Evolutionary conservation across 1,140 invertebrate genomes (phyloP).

Genomic region (Eupeodes corollae): DNA sequence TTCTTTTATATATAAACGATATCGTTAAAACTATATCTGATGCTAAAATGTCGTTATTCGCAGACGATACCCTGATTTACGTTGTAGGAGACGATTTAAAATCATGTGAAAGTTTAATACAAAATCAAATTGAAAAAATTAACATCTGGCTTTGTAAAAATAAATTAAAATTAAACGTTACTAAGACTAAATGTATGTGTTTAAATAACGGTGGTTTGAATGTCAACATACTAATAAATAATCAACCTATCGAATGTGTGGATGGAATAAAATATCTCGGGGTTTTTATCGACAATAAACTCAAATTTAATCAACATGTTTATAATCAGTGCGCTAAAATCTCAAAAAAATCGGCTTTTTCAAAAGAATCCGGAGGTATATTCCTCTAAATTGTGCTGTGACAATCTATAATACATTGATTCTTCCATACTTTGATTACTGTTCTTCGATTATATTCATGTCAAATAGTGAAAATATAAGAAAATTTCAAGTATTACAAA

Average conservation of each 20-base stretch:
- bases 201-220: constrained; percentile 2
- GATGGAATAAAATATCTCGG: constrained; percentile 10
- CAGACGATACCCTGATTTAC: not conserved
- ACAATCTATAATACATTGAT: constrained; percentile 11
- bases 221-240: not conserved
- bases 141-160: not conserved
- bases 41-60: not conserved
- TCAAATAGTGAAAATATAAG: constrained; percentile 4
- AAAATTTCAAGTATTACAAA: constrained; percentile 3
- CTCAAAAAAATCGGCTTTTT: constrained; percentile 1
- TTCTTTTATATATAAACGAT: not conserved
- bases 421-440: constrained; percentile 10
- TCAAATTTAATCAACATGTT: constrained; percentile 6
- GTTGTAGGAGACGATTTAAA: not conserved
- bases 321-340: constrained; percentile 3
- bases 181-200: constrained; percentile 14
- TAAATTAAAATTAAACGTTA: not conserved
- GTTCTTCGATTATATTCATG: constrained; percentile 4
- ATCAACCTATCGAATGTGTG: constrained; percentile 2
- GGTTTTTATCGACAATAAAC: constrained; percentile 5
- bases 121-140: not conserved
- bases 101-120: not conserved
- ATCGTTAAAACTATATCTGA: not conserved
- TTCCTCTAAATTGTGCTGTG: constrained; percentile 1
- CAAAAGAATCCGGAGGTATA: constrained; percentile 4